Conservation (phyloP, 2,797 vertebrate species). For the Rhynchonycteris naso region DNA sequence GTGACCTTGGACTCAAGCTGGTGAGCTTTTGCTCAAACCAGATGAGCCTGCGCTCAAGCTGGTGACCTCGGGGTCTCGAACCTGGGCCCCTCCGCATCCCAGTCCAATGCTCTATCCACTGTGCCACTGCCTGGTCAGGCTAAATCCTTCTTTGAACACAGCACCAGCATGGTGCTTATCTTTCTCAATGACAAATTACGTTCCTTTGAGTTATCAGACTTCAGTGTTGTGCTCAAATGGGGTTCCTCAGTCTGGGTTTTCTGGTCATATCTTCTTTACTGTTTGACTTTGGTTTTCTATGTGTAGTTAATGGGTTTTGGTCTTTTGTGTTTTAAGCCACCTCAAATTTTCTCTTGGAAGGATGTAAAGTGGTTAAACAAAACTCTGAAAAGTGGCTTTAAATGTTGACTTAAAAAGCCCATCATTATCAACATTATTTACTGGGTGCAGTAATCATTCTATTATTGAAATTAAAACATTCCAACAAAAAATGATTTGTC, state of each 20-base stretch:
- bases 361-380: background rate
- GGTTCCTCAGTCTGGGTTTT: background rate
- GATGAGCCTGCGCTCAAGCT: too few relatives aligned
- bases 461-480: constrained; percentile 55
- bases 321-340: constrained; percentile 37
- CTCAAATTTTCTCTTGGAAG: background rate
- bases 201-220: background rate
- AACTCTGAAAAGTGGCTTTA: constrained; percentile 10
- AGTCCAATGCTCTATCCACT: too few relatives aligned
- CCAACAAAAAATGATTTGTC: constrained; percentile 54
- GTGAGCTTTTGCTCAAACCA: too few relatives aligned
- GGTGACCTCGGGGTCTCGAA: too few relatives aligned
- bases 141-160: background rate
- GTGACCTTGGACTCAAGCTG: too few relatives aligned
- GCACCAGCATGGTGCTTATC: background rate
- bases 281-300: constrained; percentile 31
- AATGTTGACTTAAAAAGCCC: constrained; percentile 38
- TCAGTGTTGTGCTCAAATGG: background rate
- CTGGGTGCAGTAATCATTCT: constrained; percentile 12
- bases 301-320: constrained; percentile 29
- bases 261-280: constrained; percentile 28
- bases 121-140: too few relatives aligned
- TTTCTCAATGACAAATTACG: background rate
- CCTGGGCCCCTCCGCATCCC: too few relatives aligned
- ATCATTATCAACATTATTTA: constrained; percentile 35